These are phyloP conservation scores for Acrobasis consociella DNA, from an alignment of 2,888 invertebrate species.

Conservation along the genomic window DNA sequence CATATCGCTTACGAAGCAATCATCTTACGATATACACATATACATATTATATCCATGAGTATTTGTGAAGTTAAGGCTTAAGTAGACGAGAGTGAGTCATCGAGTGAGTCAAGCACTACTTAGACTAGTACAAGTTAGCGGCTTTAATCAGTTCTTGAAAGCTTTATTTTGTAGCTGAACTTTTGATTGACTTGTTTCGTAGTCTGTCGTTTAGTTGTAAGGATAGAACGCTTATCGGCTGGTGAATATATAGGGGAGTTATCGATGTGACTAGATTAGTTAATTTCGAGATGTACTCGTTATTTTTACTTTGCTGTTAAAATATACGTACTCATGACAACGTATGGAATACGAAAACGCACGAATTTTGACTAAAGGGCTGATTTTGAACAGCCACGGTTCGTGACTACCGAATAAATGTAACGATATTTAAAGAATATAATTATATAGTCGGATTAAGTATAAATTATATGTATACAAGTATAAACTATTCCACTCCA, in stretches of 20 bases:
- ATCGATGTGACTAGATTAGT: slow-evolving; percentile 11
- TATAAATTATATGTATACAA: slow-evolving; percentile 16
- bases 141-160: slow-evolving; percentile 31
- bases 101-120: slow-evolving; percentile 1
- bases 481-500: not conserved
- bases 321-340: slow-evolving; percentile 5
- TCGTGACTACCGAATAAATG: slow-evolving; percentile 5
- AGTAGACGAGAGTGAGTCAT: not conserved
- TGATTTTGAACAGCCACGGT: slow-evolving; percentile 8
- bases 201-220: slow-evolving; percentile 20
- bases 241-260: slow-evolving; percentile 4
- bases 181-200: slow-evolving; percentile 10
- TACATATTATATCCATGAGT: not conserved
- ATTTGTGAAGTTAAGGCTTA: slow-evolving; percentile 6
- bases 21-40: not conserved
- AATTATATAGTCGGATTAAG: slow-evolving; percentile 8
- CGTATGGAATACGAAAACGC: slow-evolving; percentile 13
- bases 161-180: slow-evolving; percentile 25
- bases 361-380: slow-evolving; percentile 20
- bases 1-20: slow-evolving; percentile 40
- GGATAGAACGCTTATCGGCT: slow-evolving; percentile 14
- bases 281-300: not conserved
- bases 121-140: slow-evolving; percentile 32
- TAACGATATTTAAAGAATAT: slow-evolving; percentile 15
- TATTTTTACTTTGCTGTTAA: slow-evolving; percentile 3